Evolutionary conservation across 2,888 invertebrate genomes (phyloP), one percentile per base, ranked within the genome.

Genomic region (Rotaria macrura): DNA sequence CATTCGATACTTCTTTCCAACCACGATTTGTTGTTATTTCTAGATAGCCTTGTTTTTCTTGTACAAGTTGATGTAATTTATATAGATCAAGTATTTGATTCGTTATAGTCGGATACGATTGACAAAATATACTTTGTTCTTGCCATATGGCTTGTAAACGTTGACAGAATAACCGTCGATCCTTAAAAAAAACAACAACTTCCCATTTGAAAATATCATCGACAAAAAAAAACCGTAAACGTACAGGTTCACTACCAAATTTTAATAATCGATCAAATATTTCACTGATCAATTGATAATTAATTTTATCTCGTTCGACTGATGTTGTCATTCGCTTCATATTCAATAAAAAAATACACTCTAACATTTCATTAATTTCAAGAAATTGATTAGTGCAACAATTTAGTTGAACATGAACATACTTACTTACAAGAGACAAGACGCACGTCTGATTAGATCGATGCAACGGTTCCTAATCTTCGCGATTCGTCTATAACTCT

Each of bases 31-130:
- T 79, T 23, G 79, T 43, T n/a, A 79, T 79, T n/a, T 79, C 79
- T 43, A 79, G n/a, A 79, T 79, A 79, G 3, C 79, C 79, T 43
- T 79, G 79, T 79, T 43, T 79, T 43, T 79, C 79, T 43, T 43
- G 43, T 43, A 79, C 79, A 43, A 79, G 43, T n/a, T 79, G 20
- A 43, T 79, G 43, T 79, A 79, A n/a, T 79, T 79, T 79, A 43
- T 79, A 79, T 43, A 79, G n/a, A 79, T 79, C 79, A n/a, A 79
- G 79, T n/a, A 43, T 79, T 79, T 79, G 79, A 79, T 79, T 79
- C 12, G 79, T 79, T 14, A 79, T 79, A 43, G 79, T 79, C n/a
- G 79, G 79, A 79, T 79, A 9, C 12, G 79, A 43, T 79, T 79
- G 79, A 43, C 79, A 79, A 43, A 25, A 43, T 2, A 79, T 43